Base-by-base conservation (phyloP, 30 jellyfish, hydroid and myxozoan genomes). In the Sanderia malayensis region DNA sequence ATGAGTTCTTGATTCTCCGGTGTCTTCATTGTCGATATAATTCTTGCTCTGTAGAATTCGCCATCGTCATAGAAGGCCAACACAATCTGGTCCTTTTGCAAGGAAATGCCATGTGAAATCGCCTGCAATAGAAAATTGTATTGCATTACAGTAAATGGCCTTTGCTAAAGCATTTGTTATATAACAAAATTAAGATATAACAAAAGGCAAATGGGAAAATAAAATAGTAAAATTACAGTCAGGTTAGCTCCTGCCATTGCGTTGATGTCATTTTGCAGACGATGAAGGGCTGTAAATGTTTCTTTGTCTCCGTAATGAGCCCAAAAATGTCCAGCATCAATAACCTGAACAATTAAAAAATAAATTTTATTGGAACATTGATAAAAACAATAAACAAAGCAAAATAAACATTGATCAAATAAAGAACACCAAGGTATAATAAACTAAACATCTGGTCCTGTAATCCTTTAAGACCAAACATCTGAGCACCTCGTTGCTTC, bases 321-420 rank as follows among this genome's bases (percentile, higher is more conserved):
- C 96, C 96, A 92, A 72, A 92, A 84, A 59, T 85, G 96, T 19
- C 95, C 98, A 46, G 95, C 92, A 23, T 73, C 85, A 0, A 85
- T 29, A 1, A 78, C 86, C 97, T 89, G 29, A 44, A 67, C 44
- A 55, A 73, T 29, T 1, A 32, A 58, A 60, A 3, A 53, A 19
- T 25, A 45, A 70, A 0, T 26, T 7, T 10, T 8, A n/a, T n/a
- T n/a, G n/a, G n/a, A n/a, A n/a, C n/a, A n/a, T n/a, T n/a, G n/a
- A n/a, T n/a, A n/a, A n/a, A n/a, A n/a, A n/a, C n/a, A n/a, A n/a
- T n/a, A n/a, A n/a, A n/a, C n/a, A n/a, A n/a, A n/a, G n/a, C n/a
- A n/a, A n/a, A n/a, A n/a, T n/a, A n/a, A n/a, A n/a, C n/a, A n/a
- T n/a, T n/a, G n/a, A n/a, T n/a, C n/a, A n/a, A n/a, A n/a, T n/a